Conservation (phyloP, 2,888 invertebrate species). For the Caenorhabditis panamensis region DNA sequence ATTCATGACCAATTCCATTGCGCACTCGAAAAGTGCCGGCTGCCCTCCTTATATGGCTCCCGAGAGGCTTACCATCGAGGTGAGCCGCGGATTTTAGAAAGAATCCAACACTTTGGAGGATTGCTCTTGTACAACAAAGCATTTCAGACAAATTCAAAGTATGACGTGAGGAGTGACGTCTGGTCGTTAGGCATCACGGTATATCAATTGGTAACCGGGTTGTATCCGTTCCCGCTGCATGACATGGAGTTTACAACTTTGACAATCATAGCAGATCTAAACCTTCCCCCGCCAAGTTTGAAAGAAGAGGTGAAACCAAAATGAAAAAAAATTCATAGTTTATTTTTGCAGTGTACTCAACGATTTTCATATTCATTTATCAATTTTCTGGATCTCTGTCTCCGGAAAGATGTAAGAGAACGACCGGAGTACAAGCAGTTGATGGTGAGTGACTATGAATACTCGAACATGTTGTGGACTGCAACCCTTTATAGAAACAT, state of each 20-base stretch:
- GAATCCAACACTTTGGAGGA: not conserved
- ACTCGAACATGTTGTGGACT: no score
- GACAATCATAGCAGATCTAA: slow-evolving; percentile 52
- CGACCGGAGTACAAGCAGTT: slow-evolving; percentile 77
- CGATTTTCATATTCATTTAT: slow-evolving; percentile 73
- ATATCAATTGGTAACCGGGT: slow-evolving; percentile 95
- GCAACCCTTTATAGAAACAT: slow-evolving; percentile 34
- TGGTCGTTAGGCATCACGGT: slow-evolving; percentile 92
- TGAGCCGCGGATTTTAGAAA: not conserved
- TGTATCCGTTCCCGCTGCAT: slow-evolving; percentile 58
- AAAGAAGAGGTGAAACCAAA: slow-evolving; percentile 23
- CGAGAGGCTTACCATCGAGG: slow-evolving; percentile 63
- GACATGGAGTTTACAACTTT: slow-evolving; percentile 58
- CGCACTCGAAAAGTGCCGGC: slow-evolving; percentile 86
- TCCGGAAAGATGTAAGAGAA: slow-evolving; percentile 73
- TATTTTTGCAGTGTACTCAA: slow-evolving; percentile 32
- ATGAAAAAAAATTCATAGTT: not conserved
- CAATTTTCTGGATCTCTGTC: slow-evolving; percentile 74
- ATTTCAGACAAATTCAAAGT: slow-evolving; percentile 83
- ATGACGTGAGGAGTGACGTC: slow-evolving; percentile 98
- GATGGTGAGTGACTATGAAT: no score
- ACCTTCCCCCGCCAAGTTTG: slow-evolving; percentile 50
- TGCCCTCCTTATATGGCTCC: slow-evolving; percentile 99
- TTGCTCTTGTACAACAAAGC: no score
- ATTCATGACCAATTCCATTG: slow-evolving; percentile 90